Evolutionary conservation across 2,113 vertebrate genomes (phyloP), one percentile per base, ranked within the genome.

Genomic region (Cyphomyrus discorhynchus): DNA sequence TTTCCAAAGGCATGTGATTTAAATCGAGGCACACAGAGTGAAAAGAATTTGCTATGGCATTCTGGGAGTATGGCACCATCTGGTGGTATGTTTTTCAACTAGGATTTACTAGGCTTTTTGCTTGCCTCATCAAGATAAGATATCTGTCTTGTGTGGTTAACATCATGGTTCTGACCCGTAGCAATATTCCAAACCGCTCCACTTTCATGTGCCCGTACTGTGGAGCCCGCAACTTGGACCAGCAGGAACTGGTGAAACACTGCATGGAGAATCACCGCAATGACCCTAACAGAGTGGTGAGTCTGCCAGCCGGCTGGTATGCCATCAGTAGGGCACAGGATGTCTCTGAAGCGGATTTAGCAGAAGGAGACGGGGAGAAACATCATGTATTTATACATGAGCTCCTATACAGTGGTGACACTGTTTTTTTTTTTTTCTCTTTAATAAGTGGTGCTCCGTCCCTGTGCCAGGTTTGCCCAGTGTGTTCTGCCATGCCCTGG

Each of bases 401-500:
- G 74, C 35, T 39, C 35, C 42, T 84, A 58, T 47, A 70, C 58
- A 70, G 58, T 46, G 58, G 82, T 80, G 74, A 70, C 62, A 70
- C 27, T 70, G 62, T 31, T 70, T 31, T 70, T 58, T 58, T 58
- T 56, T 66, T 27, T 66, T 31, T 70, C 10, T 24, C 6, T 70
- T 70, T 70, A 70, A 45, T 45, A 45, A 84, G 35, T 24, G 39
- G 45, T 84, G 17, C 39, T 84, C 82, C 19, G 39, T 46, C 45
- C 19, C 47, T 49, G 21, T n/a, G 74, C 0, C 92, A 99, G 98
- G 98, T 99, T 45, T 99, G 98, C 91, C 98, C 98, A 0, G 97
- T 99, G 91, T 99, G 98, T 92, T 98, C 98, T 0, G 97, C 98
- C 77, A 99, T 99, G 98, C 98, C 98, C 21, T 99, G 98, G 98